Conservation (phyloP, 1,140 invertebrate species). For the Calliopsis andreniformis region DNA sequence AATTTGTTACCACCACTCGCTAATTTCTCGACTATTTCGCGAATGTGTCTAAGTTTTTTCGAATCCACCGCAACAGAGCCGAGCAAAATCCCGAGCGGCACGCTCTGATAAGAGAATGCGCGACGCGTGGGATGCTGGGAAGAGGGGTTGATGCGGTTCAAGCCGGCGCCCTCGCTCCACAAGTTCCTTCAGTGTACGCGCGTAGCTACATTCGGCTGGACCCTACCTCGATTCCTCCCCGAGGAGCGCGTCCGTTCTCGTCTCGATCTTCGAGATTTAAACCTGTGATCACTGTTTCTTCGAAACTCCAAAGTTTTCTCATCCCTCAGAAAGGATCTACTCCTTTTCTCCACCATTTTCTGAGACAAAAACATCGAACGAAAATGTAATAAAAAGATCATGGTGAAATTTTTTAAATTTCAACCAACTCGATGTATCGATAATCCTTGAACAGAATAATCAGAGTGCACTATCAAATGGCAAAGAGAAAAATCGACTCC, state of each 20-base stretch:
- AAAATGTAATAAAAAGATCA: too few species aligned
- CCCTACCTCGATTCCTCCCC: conserved; percentile 45
- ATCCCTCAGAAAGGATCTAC: background rate
- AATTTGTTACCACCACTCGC: background rate
- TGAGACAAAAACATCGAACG: too few species aligned
- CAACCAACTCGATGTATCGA: too few species aligned
- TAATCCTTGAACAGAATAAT: too few species aligned
- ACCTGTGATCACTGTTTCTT: background rate
- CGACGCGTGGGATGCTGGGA: conserved; percentile 63
- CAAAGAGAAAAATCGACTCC: too few species aligned
- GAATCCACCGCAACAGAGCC: background rate
- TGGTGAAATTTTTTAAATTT: too few species aligned
- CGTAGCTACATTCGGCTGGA: conserved; percentile 72
- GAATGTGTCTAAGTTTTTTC: background rate
- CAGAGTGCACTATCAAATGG: too few species aligned
- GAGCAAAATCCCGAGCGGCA: background rate
- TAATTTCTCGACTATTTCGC: background rate
- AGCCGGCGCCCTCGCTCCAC: conserved; percentile 67
- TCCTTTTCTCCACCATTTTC: too few species aligned
- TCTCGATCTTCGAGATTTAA: background rate
- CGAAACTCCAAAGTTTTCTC: background rate
- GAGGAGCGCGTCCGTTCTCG: conserved; percentile 4
- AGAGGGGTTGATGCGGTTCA: conserved; percentile 63
- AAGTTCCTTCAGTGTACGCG: conserved; percentile 74
- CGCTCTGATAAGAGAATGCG: conserved; percentile 65